Base-by-base conservation (phyloP, 2,888 invertebrate genomes). In the Parthenolecanium corni region DNA sequence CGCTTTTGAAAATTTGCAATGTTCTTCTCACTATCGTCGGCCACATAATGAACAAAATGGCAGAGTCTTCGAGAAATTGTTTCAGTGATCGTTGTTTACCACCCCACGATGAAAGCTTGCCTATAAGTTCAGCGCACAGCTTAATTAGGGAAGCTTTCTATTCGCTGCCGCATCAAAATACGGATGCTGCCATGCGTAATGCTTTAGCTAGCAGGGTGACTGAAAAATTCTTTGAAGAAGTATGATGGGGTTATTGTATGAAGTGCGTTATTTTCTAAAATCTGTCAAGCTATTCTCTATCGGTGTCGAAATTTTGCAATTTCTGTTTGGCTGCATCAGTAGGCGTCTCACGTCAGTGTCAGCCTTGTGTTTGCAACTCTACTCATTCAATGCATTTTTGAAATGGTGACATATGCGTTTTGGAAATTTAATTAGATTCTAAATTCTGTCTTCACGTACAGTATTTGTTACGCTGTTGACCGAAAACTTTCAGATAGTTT, bases 1-100 rank as follows among this genome's bases (percentile, higher is more conserved):
- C 89, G 51, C 85, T 93, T 67, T 79, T 95, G 70, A 88, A 90
- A 72, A 80, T 95, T 68, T 86, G 88, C 68, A 95, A 95, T 76
- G 76, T 96, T 65, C 82, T 92, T 70, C 76, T 96, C 58, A 90
- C 90, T 36, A 86, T 91, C 9, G 82, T 93, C 66, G 91, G 69
- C 42, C 69, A 70, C 62, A 67, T 70, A 31, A 72, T 67, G 70
- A 38, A 38, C 16, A 58, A 31, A 16, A 47, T 58, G 20, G 47
- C 58, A 5, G 58, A 58, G 14, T 36, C 36, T 3, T 16, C 36
- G n/a, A 47, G 49, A 21, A 58, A 49, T 51, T 58, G 25, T 31
- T 49, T 58, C 12, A 21, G 18, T n/a, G 58, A 58, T 12, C 2
- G 31, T 12, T 20, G 11, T 31, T 3, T 23, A 16, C 49, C 47